These are phyloP conservation scores for Blennius ocellaris DNA, from an alignment of 2,113 vertebrate genomes.

Conservation along the genomic window DNA sequence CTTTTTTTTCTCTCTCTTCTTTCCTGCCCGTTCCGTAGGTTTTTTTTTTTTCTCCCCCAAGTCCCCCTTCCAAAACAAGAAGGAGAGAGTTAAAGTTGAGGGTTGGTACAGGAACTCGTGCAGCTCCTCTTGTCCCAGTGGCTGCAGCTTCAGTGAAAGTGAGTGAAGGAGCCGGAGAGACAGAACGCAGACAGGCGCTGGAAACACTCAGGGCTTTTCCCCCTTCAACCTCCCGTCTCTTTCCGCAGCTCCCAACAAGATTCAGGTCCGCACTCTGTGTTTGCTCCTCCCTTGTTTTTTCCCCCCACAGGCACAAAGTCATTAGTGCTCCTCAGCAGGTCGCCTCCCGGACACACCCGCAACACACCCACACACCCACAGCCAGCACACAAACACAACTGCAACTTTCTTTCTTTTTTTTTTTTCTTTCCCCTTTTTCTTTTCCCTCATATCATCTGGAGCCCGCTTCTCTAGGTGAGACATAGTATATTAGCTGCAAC, in stretches of 20 bases:
- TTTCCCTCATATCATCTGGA: no score
- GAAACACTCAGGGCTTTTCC: conserved; percentile 23
- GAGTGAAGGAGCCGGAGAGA: neutral
- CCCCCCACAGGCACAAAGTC: conserved; percentile 57
- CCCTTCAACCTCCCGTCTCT: conserved; percentile 50
- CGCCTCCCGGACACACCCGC: conserved; percentile 42
- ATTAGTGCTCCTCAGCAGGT: conserved; percentile 50
- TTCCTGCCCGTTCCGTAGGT: conserved; percentile 2
- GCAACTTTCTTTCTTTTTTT: no score
- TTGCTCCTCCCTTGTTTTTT: conserved; percentile 84
- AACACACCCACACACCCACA: conserved; percentile 9
- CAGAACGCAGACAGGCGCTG: no score
- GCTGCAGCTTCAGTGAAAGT: conserved; percentile 13
- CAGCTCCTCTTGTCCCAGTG: conserved; percentile 11
- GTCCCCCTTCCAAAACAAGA: conserved; percentile 1
- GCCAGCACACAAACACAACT: neutral
- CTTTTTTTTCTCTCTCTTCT: neutral
- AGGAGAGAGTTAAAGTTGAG: neutral
- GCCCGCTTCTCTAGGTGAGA: no score
- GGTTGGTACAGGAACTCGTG: conserved; percentile 7
- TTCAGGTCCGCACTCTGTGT: conserved; percentile 78
- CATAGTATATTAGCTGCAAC: no score
- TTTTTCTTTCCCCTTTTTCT: no score
- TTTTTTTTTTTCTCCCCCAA: no score
- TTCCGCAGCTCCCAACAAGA: conserved; percentile 75